Evolutionary conservation across 2,888 invertebrate species (phyloP).

Genomic region (Dexiosoma caninum): DNA sequence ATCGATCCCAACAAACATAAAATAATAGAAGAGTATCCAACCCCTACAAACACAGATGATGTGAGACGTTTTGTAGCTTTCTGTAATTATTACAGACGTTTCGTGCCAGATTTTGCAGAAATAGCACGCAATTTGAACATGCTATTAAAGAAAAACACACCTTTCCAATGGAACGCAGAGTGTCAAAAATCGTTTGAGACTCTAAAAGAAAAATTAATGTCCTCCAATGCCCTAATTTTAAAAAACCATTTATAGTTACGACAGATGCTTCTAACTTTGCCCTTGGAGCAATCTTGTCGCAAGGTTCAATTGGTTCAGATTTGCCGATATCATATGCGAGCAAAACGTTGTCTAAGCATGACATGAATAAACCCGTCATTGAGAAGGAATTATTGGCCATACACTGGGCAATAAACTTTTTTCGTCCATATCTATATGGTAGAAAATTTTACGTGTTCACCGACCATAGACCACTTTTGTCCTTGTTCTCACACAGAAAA

Average conservation of each 20-base stretch:
- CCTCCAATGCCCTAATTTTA: not conserved
- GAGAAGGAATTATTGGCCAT: constrained; percentile 18
- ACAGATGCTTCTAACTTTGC: constrained; percentile 66
- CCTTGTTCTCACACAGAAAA: not conserved
- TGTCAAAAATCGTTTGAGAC: too few species aligned
- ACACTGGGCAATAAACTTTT: not conserved
- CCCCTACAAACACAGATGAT: too few species aligned
- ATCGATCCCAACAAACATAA: too few species aligned
- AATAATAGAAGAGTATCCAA: too few species aligned
- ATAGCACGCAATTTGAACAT: too few species aligned
- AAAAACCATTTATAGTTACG: constrained; percentile 40
- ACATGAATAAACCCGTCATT: constrained; percentile 14
- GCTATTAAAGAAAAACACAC: too few species aligned
- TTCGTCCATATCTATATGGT: constrained; percentile 16
- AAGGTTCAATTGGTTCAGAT: too few species aligned
- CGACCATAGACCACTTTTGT: constrained; percentile 9
- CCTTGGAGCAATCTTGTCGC: constrained; percentile 6
- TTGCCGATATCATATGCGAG: not conserved
- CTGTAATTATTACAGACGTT: too few species aligned
- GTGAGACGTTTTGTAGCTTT: too few species aligned
- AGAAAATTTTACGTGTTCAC: not conserved
- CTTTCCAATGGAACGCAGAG: too few species aligned
- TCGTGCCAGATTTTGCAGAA: too few species aligned
- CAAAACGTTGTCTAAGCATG: constrained; percentile 45
- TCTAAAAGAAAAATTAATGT: too few species aligned